A percentile compares a stretch with the other conserved stretches of the same genome.
These are phyloP conservation scores for Phenacoccus solenopsis DNA, from an alignment of 1,140 invertebrate species.

Conservation along the genomic window DNA sequence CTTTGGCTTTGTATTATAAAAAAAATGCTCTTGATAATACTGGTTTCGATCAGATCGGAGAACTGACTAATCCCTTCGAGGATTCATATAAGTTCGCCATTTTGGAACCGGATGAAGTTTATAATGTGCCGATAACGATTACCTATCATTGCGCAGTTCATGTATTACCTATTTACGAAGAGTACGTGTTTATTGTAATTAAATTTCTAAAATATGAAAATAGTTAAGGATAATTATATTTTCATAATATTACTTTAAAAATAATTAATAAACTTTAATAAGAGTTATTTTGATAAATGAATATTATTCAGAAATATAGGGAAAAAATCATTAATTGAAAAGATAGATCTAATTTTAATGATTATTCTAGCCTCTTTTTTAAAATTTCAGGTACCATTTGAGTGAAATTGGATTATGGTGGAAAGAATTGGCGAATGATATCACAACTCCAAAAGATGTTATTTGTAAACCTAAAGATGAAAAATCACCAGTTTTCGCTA, in stretches of 20 bases:
- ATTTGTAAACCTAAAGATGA: constrained; percentile 34
- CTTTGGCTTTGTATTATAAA: constrained; percentile 59
- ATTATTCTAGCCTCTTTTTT: too few species aligned
- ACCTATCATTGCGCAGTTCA: constrained; percentile 68
- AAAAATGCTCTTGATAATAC: constrained; percentile 44
- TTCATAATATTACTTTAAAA: too few species aligned
- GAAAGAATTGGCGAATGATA: constrained; percentile 56
- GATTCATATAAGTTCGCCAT: constrained; percentile 57
- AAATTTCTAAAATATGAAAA: too few species aligned
- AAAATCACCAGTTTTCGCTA: constrained; percentile 4
- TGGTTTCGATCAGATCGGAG: constrained; percentile 45
- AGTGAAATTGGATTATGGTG: constrained; percentile 62
- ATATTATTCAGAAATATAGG: too few species aligned
- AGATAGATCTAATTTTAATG: too few species aligned
- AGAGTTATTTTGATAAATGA: too few species aligned
- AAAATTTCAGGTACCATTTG: constrained; percentile 34
- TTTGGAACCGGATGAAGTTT: constrained; percentile 56
- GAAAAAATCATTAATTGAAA: too few species aligned
- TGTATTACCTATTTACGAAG: constrained; percentile 56
- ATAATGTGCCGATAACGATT: constrained; percentile 60
- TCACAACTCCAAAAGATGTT: constrained; percentile 45
- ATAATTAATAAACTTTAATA: too few species aligned
- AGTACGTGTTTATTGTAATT: constrained; percentile 41
- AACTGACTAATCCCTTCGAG: constrained; percentile 60
- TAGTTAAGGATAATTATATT: too few species aligned